A percentile compares a stretch with the other conserved stretches of the same genome.
phyloP scores from a whole-genome alignment of 1,140 invertebrate genomes.

The Drosophila equinoxialis region DNA sequence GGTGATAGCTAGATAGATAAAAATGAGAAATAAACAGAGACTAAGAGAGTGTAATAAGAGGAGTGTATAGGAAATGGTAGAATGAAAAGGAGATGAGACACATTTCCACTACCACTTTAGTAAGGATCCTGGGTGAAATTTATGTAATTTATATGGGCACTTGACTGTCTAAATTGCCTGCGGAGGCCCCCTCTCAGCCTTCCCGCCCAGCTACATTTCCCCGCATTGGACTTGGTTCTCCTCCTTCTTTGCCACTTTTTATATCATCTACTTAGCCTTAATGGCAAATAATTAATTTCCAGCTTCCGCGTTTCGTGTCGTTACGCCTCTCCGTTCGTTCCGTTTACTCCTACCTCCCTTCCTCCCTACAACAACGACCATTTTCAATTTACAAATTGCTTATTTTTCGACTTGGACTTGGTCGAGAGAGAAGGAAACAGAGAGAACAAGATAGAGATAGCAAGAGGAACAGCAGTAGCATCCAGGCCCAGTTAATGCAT shows the following conservation, averaged over 20 bases:
- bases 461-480: conserved; percentile 7
- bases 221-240: neutral
- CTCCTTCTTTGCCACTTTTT: conserved; percentile 69
- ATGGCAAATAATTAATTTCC: conserved; percentile 83
- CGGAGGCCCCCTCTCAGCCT: conserved; percentile 36
- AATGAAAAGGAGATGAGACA: conserved; percentile 14
- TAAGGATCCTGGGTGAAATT: conserved; percentile 73
- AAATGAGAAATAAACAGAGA: neutral
- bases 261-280: conserved; percentile 82
- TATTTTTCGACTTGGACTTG: conserved; percentile 77
- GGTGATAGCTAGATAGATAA: neutral
- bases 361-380: conserved; percentile 44
- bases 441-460: neutral
- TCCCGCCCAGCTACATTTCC: neutral
- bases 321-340: conserved; percentile 24
- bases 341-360: conserved; percentile 29
- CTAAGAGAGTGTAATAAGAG: too few species aligned
- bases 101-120: conserved; percentile 19
- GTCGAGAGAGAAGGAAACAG: conserved; percentile 10
- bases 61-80: neutral
- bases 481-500: conserved; percentile 72
- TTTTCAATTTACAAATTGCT: conserved; percentile 82
- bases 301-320: conserved; percentile 67
- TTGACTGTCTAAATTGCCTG: conserved; percentile 83
- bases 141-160: conserved; percentile 83